Conservation (phyloP, 2,888 invertebrate species). For the Emmelina monodactyla region DNA sequence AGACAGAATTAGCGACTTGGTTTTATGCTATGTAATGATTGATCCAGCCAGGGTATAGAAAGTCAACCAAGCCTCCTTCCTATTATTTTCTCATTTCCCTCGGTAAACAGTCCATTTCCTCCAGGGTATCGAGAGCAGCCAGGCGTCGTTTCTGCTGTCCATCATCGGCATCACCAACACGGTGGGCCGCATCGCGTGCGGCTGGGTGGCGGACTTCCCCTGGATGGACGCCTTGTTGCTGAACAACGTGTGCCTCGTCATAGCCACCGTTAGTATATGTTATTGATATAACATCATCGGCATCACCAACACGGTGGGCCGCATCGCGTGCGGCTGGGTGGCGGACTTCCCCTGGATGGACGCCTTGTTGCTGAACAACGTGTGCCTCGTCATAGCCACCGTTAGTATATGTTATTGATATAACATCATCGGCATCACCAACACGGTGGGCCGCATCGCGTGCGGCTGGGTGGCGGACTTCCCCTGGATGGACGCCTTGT, state of each 20-base stretch:
- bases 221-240: constrained; percentile 91
- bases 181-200: constrained; percentile 87
- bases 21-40: too few relatives aligned
- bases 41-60: too few relatives aligned
- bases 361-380: constrained; percentile 90
- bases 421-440: constrained; percentile 93
- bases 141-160: constrained; percentile 80
- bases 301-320: constrained; percentile 93
- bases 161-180: constrained; percentile 95
- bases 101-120: too few relatives aligned
- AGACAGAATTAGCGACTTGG: too few relatives aligned
- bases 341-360: constrained; percentile 93
- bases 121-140: constrained; percentile 74
- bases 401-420: too few relatives aligned
- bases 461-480: constrained; percentile 93
- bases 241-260: constrained; percentile 90
- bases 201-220: constrained; percentile 90
- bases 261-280: constrained; percentile 83
- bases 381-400: constrained; percentile 90
- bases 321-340: constrained; percentile 88
- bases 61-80: too few relatives aligned
- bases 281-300: too few relatives aligned
- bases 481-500: constrained; percentile 87
- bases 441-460: constrained; percentile 89
- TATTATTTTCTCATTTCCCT: too few relatives aligned